Percentiles rank a stretch among this genome's conserved stretches.
These are phyloP conservation scores for Pachyseris speciosa DNA, from an alignment of 64 coral and sea anemone genomes.

Conservation along the genomic window DNA sequence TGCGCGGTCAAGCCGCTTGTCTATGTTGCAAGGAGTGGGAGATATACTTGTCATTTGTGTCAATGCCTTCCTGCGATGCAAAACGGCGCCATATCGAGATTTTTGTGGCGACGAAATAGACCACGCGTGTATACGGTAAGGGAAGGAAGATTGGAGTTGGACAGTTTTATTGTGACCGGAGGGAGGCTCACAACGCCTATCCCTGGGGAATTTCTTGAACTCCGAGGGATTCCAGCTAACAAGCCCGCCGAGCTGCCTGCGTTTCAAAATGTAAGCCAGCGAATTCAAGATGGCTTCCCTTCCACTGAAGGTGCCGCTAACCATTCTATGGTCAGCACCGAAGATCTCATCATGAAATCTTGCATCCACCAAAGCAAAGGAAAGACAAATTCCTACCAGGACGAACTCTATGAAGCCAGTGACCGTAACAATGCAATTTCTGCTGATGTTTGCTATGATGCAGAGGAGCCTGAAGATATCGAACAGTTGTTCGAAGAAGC, in stretches of 20 bases:
- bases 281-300: neutral
- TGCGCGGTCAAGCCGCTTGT: neutral
- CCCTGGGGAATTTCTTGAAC: neutral
- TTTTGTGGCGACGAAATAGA: neutral
- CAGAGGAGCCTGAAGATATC: neutral
- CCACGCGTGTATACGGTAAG: neutral
- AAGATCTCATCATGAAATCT: neutral
- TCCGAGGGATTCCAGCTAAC: neutral
- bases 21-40: neutral
- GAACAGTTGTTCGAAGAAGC: slow-evolving; percentile 1
- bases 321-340: neutral
- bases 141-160: neutral
- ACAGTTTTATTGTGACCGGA: too few relatives aligned
- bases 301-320: neutral
- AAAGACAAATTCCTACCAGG: neutral
- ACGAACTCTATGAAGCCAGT: neutral
- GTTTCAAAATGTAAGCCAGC: neutral
- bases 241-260: too few relatives aligned
- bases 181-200: neutral
- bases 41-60: neutral
- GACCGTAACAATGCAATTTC: neutral
- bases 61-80: too few relatives aligned
- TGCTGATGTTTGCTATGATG: neutral
- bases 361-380: neutral
- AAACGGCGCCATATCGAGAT: neutral